Evolutionary conservation across 2,888 invertebrate genomes (phyloP).

Genomic region (Cerastoderma edule): DNA sequence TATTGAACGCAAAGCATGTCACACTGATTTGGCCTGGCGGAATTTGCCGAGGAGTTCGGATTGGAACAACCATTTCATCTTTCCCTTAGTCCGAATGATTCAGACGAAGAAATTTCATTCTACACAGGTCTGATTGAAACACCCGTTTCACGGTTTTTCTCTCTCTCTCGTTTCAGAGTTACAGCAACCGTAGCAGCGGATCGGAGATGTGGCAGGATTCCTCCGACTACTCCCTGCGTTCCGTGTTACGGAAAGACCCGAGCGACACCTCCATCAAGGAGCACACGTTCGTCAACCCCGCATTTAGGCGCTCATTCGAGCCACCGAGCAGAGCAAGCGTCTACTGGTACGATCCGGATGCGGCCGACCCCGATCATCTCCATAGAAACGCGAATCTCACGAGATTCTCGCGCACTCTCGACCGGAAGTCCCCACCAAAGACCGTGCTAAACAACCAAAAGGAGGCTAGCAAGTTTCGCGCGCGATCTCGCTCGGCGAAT

Average conservation of each 20-base stretch:
- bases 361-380: constrained; percentile 39
- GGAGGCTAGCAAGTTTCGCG: background rate
- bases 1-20: too few species aligned
- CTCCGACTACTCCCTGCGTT: constrained; percentile 6
- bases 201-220: constrained; percentile 16
- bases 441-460: constrained; percentile 7
- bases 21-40: too few species aligned
- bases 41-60: too few species aligned
- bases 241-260: constrained; percentile 1
- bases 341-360: constrained; percentile 50
- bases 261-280: constrained; percentile 24
- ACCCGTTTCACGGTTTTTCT: too few species aligned
- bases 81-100: too few species aligned
- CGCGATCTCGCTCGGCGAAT: background rate
- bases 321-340: constrained; percentile 19
- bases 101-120: too few species aligned
- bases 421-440: constrained; percentile 33
- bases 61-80: too few species aligned
- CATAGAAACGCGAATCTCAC: constrained; percentile 45
- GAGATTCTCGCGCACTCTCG: constrained; percentile 27
- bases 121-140: too few species aligned
- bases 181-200: constrained; percentile 13
- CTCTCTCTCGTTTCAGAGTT: background rate
- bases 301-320: constrained; percentile 43
- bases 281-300: constrained; percentile 42